phyloP scores from a whole-genome alignment of 2,888 invertebrate species.

The Hydroisotoma schaefferi region DNA sequence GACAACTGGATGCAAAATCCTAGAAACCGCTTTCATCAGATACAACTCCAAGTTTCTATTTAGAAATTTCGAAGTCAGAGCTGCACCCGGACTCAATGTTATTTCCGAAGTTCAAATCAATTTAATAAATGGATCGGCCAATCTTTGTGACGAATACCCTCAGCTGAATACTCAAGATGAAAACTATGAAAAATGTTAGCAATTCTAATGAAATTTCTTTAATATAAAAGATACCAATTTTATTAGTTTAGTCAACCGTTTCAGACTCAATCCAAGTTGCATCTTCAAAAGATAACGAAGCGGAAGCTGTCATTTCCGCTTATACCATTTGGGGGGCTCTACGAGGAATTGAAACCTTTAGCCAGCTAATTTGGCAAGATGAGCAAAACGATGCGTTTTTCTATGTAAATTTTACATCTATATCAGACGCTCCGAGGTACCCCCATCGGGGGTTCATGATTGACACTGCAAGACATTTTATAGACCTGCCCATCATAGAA shows the following conservation, averaged over 20 bases:
- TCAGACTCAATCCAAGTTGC: background rate
- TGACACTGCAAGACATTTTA: conserved; percentile 82
- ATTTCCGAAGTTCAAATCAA: conserved; percentile 27
- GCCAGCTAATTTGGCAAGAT: conserved; percentile 63
- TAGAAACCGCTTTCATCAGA: conserved; percentile 33
- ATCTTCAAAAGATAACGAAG: conserved; percentile 5
- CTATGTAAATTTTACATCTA: conserved; percentile 63
- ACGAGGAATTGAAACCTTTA: conserved; percentile 80
- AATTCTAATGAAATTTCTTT: background rate
- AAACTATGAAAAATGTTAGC: conserved; percentile 29
- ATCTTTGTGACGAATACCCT: conserved; percentile 34
- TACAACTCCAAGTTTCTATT: conserved; percentile 37
- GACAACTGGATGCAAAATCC: conserved; percentile 28
- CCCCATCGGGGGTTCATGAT: conserved; percentile 77
- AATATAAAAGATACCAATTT: conserved; percentile 37
- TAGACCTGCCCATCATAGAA: conserved; percentile 65
- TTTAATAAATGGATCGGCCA: conserved; percentile 8
- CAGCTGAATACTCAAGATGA: conserved; percentile 22
- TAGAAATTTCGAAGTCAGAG: conserved; percentile 17
- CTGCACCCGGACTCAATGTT: conserved; percentile 12
- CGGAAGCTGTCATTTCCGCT: conserved; percentile 23
- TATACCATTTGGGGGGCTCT: conserved; percentile 72
- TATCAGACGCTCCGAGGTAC: conserved; percentile 74
- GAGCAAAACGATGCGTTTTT: conserved; percentile 27
- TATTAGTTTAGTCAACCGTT: background rate